Evolutionary conservation across 2,113 vertebrate genomes (phyloP).

Genomic region (Tauraco erythrolophus): DNA sequence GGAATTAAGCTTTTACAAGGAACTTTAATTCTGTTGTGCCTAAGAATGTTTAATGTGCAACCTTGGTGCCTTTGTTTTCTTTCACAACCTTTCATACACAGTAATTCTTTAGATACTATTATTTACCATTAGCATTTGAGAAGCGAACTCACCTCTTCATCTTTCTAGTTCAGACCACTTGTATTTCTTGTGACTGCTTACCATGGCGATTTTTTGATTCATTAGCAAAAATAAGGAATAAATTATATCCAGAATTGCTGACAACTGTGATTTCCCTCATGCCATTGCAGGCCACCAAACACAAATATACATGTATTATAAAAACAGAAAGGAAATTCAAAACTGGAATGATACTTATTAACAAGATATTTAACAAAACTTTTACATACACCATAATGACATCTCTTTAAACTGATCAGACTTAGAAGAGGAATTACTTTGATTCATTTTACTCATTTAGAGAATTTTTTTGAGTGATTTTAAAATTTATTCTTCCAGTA

Average conservation of each 20-base stretch:
- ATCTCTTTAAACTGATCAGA: neutral
- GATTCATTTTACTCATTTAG: neutral
- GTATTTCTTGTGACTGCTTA: neutral
- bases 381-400: neutral
- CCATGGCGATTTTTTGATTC: neutral
- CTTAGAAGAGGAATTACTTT: neutral
- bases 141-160: neutral
- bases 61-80: neutral
- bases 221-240: neutral
- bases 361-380: neutral
- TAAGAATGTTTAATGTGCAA: neutral
- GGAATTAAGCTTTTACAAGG: neutral
- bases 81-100: neutral
- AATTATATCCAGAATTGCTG: neutral
- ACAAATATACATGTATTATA: neutral
- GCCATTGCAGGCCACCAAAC: neutral
- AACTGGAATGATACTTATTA: neutral
- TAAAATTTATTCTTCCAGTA: neutral
- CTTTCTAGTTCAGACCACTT: neutral
- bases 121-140: neutral
- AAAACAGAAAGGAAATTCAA: neutral
- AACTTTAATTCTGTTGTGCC: neutral
- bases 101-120: neutral
- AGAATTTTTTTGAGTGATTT: neutral
- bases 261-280: neutral